Evolutionary conservation across 2,797 vertebrate species (phyloP).

Genomic region (Urosaurus nigricauda): DNA sequence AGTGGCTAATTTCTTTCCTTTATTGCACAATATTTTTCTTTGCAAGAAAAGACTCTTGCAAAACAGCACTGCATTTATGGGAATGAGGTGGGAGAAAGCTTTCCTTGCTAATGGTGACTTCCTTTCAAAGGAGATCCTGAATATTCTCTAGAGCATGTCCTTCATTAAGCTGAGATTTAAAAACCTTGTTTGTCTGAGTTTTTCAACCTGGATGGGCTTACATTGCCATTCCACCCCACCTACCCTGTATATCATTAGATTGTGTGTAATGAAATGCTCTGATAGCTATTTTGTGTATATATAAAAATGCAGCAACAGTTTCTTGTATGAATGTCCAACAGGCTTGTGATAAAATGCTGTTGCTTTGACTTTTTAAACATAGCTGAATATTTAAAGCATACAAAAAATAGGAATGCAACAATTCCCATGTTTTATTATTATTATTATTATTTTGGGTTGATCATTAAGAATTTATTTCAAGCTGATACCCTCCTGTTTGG

Average conservation of each 20-base stretch:
- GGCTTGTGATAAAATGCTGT: constrained; percentile 81
- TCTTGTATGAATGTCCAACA: constrained; percentile 84
- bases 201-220: constrained; percentile 80
- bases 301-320: constrained; percentile 80
- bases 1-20: constrained; percentile 74
- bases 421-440: constrained; percentile 68
- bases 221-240: constrained; percentile 69
- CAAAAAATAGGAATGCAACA: constrained; percentile 81
- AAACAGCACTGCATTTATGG: constrained; percentile 77
- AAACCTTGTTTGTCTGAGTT: constrained; percentile 79
- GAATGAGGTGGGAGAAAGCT: constrained; percentile 57
- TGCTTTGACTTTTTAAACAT: constrained; percentile 79
- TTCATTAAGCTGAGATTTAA: constrained; percentile 78
- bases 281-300: constrained; percentile 84
- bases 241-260: constrained; percentile 75
- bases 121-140: constrained; percentile 72
- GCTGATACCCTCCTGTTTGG: constrained; percentile 51
- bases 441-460: constrained; percentile 41
- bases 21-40: constrained; percentile 72
- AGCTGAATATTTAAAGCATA: constrained; percentile 69
- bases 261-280: constrained; percentile 82
- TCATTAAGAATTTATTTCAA: constrained; percentile 67
- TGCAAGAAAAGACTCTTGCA: constrained; percentile 71
- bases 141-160: constrained; percentile 78
- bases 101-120: constrained; percentile 71